Percentiles rank a stretch among this genome's conserved stretches.
phyloP scores from a whole-genome alignment of 2,113 vertebrate genomes.

The Asarcornis scutulata region DNA sequence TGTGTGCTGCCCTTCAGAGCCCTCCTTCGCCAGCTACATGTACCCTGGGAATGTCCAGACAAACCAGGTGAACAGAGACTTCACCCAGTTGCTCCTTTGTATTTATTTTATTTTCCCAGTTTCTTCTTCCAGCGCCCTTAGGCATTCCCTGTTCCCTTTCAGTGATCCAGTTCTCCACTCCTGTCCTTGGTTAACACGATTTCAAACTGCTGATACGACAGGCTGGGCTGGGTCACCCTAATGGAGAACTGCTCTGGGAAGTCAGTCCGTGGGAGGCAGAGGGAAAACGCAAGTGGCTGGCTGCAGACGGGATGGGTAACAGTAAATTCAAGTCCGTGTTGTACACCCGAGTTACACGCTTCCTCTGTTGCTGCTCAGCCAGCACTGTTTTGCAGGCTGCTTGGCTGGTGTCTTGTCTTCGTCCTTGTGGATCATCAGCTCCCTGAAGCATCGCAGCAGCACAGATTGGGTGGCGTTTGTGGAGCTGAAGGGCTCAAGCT shows the following conservation, averaged over 20 bases:
- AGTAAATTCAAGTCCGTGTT: background rate
- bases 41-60: background rate
- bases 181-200: rapidly evolving
- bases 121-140: background rate
- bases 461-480: background rate
- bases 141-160: background rate
- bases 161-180: background rate
- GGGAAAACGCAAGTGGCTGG: background rate
- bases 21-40: rapidly evolving
- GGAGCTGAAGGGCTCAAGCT: background rate
- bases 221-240: background rate
- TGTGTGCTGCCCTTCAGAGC: background rate
- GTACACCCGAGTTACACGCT: background rate
- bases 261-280: background rate
- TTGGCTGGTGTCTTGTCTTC: background rate
- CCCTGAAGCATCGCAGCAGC: rapidly evolving
- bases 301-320: background rate
- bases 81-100: background rate
- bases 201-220: background rate
- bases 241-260: background rate
- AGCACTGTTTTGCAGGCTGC: background rate
- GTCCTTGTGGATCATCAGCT: background rate
- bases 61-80: background rate
- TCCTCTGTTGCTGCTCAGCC: background rate
- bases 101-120: background rate